A percentile compares a stretch with the other conserved stretches of the same genome.
phyloP scores from a whole-genome alignment of 2,113 vertebrate species.

The Ceyx melanurus region DNA sequence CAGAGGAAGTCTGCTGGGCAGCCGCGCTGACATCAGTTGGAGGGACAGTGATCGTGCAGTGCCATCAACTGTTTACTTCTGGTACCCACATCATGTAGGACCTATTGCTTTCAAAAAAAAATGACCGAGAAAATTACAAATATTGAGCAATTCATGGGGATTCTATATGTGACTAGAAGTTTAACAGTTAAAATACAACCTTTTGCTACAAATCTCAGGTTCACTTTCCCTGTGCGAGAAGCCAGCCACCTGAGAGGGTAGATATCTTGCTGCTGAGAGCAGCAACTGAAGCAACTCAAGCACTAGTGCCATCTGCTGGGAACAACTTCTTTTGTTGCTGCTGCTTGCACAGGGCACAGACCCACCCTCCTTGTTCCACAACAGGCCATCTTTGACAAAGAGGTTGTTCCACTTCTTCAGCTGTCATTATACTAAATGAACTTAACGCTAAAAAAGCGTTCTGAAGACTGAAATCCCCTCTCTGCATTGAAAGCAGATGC shows the following conservation, averaged over 20 bases:
- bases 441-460: background rate
- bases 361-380: background rate
- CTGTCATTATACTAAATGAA: background rate
- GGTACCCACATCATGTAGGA: background rate
- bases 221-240: background rate
- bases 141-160: background rate
- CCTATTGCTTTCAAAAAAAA: background rate
- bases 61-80: constrained; percentile 28
- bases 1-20: background rate
- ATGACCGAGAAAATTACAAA: rapidly evolving
- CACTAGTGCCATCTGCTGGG: constrained; percentile 42
- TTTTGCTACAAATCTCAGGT: background rate
- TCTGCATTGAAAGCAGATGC: background rate
- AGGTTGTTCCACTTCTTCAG: background rate
- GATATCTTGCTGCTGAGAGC: background rate
- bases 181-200: background rate
- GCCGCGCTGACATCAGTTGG: background rate
- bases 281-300: background rate
- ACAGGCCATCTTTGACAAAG: background rate
- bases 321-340: background rate
- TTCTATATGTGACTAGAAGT: background rate
- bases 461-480: background rate
- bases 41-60: background rate
- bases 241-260: background rate
- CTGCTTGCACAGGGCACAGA: background rate